Conservation (phyloP, 2,888 invertebrate species). For the Leptarthrus brevirostris region DNA sequence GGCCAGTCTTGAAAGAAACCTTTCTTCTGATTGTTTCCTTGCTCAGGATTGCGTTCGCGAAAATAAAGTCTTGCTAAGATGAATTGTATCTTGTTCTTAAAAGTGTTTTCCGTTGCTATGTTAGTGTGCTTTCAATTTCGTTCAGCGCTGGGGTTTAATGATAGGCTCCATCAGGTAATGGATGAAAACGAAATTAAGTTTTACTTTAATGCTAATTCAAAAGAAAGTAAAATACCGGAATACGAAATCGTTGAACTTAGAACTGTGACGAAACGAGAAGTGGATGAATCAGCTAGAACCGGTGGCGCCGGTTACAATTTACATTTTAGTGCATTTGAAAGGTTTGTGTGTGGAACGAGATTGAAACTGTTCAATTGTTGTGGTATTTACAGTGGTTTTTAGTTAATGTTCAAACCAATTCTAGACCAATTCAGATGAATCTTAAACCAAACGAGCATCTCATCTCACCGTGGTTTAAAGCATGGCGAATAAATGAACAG, state of each 20-base stretch:
- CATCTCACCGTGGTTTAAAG: conserved; percentile 72
- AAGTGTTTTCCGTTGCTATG: background rate
- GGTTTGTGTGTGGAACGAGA: conserved; percentile 19
- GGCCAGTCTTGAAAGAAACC: background rate
- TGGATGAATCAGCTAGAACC: background rate
- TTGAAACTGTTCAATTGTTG: too few relatives aligned
- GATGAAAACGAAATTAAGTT: conserved; percentile 62
- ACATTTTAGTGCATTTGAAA: conserved; percentile 34
- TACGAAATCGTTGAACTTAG: conserved; percentile 74
- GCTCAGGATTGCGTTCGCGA: background rate
- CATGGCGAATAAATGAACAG: conserved; percentile 64
- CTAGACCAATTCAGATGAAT: conserved; percentile 71
- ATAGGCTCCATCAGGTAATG: conserved; percentile 51
- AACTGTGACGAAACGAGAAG: conserved; percentile 63
- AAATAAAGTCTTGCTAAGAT: too few relatives aligned
- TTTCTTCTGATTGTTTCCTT: background rate
- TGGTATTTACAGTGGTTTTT: background rate
- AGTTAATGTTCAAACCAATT: background rate
- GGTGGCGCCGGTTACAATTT: background rate
- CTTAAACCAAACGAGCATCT: conserved; percentile 74
- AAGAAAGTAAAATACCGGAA: conserved; percentile 66
- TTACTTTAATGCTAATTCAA: conserved; percentile 62
- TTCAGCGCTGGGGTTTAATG: background rate
- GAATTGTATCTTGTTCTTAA: background rate
- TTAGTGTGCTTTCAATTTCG: background rate